Base-by-base conservation (phyloP, 2,797 vertebrate species). In the Heteromormyrus szaboi region DNA sequence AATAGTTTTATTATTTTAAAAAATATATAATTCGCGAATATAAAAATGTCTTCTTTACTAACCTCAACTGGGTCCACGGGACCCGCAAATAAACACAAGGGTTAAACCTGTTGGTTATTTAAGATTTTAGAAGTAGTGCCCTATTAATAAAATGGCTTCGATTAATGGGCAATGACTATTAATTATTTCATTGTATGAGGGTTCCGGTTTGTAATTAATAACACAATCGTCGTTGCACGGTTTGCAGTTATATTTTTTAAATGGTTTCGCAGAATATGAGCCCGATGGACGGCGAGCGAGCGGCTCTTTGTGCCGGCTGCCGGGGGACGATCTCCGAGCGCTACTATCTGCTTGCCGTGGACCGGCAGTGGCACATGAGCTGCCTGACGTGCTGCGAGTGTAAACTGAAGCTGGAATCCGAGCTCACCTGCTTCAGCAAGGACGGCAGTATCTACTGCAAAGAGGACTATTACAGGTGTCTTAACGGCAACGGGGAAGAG, bases 371-470 rank as follows among this genome's bases (percentile, higher is more conserved):
- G 98, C 98, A 99, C 95, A 99, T 99, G 98, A 97, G 98, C 91
- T 99, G 98, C 94, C 96, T 99, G 68, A 98, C 98, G 93, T 99
- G 98, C 95, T 99, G 98, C 76, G 98, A 99, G 91, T 99, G 98
- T 90, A 99, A 98, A 93, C 97, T 99, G 90, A 98, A 98, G 95
- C 96, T 99, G 96, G 98, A 99, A 93, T 99, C 98, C 0, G 98
- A 99, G 92, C 98, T 99, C 94, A 99, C 98, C 94, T 99, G 98
- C 94, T 99, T 99, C 96, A 99, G 98, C 95, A 99, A 99, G 92
- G 98, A 99, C 91, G 98, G 98, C 89, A 98, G 97, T 96, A 99
- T 99, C 95, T 99, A 99, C 95, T 99, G 98, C 96, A 99, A 99
- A 90, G 98, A 99, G 92, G 98, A 99, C 92, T 99, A 99, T 93